Conservation (phyloP, 2,888 invertebrate species). For the Scaptomyza flava region DNA sequence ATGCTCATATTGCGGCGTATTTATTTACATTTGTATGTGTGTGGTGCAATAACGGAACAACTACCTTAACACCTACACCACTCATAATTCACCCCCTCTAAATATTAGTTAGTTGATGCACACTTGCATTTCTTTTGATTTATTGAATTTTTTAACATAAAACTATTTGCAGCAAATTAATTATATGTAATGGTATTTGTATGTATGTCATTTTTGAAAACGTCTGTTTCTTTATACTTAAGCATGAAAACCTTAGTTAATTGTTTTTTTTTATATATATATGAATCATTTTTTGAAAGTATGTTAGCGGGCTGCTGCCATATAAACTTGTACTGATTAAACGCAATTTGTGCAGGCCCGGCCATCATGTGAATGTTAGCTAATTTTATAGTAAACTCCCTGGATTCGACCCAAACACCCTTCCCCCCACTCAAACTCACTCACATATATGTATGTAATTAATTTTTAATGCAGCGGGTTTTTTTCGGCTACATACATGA, state of each 20-base stretch:
- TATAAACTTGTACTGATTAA: slow-evolving; percentile 57
- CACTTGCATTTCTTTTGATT: slow-evolving; percentile 57
- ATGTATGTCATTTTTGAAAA: slow-evolving; percentile 61
- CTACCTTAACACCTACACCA: slow-evolving; percentile 25
- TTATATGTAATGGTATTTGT: slow-evolving; percentile 62
- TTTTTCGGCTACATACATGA: slow-evolving; percentile 47
- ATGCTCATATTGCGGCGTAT: slow-evolving; percentile 80
- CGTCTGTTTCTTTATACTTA: slow-evolving; percentile 74
- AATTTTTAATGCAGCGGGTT: slow-evolving; percentile 44
- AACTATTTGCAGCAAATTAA: slow-evolving; percentile 56
- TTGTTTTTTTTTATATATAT: slow-evolving; percentile 64
- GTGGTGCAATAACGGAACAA: slow-evolving; percentile 47
- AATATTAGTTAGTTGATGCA: slow-evolving; percentile 50
- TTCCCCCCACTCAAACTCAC: slow-evolving; percentile 16
- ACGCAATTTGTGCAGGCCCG: slow-evolving; percentile 47
- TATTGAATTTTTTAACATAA: slow-evolving; percentile 51
- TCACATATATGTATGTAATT: slow-evolving; percentile 47
- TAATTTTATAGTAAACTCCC: slow-evolving; percentile 71
- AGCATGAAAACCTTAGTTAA: slow-evolving; percentile 72
- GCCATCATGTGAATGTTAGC: slow-evolving; percentile 72
- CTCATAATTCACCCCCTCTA: slow-evolving; percentile 19
- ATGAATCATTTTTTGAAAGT: slow-evolving; percentile 55
- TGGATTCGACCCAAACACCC: slow-evolving; percentile 13
- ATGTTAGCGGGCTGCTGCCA: slow-evolving; percentile 55
- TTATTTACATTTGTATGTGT: slow-evolving; percentile 65